phyloP scores from a whole-genome alignment of 2,113 vertebrate species.

The Heteronetta atricapilla region DNA sequence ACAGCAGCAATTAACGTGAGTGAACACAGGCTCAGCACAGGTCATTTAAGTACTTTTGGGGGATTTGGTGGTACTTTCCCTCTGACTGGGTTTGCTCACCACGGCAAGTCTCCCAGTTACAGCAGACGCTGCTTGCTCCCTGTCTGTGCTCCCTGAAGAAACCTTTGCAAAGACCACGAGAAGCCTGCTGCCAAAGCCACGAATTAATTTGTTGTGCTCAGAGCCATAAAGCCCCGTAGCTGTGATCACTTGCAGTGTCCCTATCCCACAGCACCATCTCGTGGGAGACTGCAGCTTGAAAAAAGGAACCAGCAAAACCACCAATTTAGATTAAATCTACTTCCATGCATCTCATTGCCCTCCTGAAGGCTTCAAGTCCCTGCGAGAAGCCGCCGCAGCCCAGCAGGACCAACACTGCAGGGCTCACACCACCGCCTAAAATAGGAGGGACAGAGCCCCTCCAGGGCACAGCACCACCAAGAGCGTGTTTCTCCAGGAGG shows the following conservation, averaged over 20 bases:
- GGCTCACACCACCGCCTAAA: neutral
- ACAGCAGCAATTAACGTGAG: neutral
- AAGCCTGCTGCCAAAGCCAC: neutral
- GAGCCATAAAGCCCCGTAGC: fast-evolving
- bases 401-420: neutral
- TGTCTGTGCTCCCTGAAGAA: neutral
- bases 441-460: neutral
- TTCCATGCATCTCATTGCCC: fast-evolving
- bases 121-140: neutral
- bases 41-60: neutral
- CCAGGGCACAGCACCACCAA: neutral
- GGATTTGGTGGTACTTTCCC: neutral
- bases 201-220: fast-evolving
- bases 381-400: neutral
- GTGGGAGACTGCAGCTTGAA: neutral
- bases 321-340: neutral
- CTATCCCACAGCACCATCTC: constrained; percentile 65
- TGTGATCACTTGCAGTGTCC: fast-evolving
- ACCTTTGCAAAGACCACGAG: neutral
- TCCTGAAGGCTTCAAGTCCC: neutral
- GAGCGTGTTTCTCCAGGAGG: neutral
- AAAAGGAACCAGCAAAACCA: neutral
- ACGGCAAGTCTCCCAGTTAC: neutral
- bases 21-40: neutral
- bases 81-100: fast-evolving